Evolutionary conservation across 2,797 vertebrate genomes (phyloP).

Genomic region (Eleutherodactylus coqui): DNA sequence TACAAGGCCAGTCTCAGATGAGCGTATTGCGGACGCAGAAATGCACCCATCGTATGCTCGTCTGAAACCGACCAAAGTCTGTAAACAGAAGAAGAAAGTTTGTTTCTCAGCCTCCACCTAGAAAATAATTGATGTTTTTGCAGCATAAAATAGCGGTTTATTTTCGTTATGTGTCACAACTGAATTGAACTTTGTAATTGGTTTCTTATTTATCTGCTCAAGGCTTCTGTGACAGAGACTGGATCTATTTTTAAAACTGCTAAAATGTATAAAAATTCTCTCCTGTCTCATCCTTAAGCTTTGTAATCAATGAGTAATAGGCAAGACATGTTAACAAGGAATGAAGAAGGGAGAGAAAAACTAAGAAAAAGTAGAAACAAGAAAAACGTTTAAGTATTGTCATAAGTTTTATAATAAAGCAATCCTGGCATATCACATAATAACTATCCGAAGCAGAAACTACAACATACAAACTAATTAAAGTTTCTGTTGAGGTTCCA

Average conservation of each 20-base stretch:
- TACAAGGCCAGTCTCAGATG: no score
- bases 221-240: conserved; percentile 9
- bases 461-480: not conserved
- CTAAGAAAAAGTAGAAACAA: not conserved
- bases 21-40: no score
- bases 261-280: conserved; percentile 11
- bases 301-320: conserved; percentile 1
- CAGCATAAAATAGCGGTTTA: conserved; percentile 28
- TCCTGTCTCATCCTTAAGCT: conserved; percentile 16
- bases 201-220: conserved; percentile 30
- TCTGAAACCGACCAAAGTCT: no score
- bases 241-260: conserved; percentile 30
- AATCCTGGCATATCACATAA: not conserved
- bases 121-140: not conserved
- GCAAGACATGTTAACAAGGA: not conserved
- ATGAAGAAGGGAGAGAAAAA: not conserved
- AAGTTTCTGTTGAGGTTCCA: not conserved
- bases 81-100: not conserved
- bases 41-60: no score
- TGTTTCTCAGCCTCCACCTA: not conserved
- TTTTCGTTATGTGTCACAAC: conserved; percentile 13
- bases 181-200: conserved; percentile 24
- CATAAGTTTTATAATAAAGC: not conserved
- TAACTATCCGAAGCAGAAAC: not conserved
- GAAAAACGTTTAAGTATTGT: not conserved